Evolutionary conservation across 2,797 vertebrate genomes (phyloP).

Genomic region (Syndactyla subalaris): DNA sequence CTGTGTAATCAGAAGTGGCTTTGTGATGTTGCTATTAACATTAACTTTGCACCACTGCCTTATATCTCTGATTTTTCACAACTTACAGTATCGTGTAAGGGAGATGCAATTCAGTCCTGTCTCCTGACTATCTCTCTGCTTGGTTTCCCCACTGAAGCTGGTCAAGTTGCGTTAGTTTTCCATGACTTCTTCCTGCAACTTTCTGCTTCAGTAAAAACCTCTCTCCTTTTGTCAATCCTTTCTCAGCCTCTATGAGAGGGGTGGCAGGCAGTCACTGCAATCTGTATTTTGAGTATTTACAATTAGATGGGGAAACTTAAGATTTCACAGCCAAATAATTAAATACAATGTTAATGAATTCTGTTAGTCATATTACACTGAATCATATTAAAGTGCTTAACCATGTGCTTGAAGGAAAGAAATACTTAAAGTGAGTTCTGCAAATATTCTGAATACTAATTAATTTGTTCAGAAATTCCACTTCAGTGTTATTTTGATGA

Average conservation of each 20-base stretch:
- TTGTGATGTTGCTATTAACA: not conserved
- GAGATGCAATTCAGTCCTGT: not conserved
- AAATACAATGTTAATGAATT: slow-evolving; percentile 65
- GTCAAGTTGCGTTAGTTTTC: not conserved
- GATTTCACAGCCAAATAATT: slow-evolving; percentile 60
- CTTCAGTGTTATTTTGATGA: slow-evolving; percentile 56
- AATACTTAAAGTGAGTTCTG: slow-evolving; percentile 73
- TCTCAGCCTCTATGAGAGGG: not conserved
- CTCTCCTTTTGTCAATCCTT: not conserved
- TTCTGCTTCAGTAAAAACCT: not conserved
- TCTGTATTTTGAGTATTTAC: slow-evolving; percentile 46
- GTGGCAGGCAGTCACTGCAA: not conserved
- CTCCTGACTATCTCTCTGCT: not conserved
- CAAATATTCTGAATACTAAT: slow-evolving; percentile 73
- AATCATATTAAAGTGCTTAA: slow-evolving; percentile 67
- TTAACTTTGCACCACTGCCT: not conserved
- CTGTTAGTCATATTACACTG: slow-evolving; percentile 66
- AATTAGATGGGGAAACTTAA: slow-evolving; percentile 42
- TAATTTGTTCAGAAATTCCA: slow-evolving; percentile 61
- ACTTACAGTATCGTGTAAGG: not conserved
- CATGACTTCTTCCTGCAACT: not conserved
- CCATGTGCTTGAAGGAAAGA: slow-evolving; percentile 72
- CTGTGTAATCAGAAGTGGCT: not conserved
- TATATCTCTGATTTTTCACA: not conserved
- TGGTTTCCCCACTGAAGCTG: not conserved